phyloP scores from a whole-genome alignment of 1,140 invertebrate species.

The Drosophila nebulosa region DNA sequence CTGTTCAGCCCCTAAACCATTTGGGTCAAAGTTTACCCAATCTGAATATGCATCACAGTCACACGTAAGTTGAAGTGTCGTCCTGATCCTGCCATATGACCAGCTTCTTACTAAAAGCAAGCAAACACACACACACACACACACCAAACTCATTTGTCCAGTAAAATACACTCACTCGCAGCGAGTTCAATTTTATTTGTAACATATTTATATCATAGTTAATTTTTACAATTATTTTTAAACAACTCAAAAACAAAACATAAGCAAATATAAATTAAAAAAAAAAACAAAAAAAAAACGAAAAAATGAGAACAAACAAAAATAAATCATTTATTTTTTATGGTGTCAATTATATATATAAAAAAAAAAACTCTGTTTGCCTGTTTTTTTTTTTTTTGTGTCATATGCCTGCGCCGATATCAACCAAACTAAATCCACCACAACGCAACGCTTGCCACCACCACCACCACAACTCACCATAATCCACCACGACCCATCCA shows the following conservation, averaged over 20 bases:
- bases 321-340: constrained; percentile 3
- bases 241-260: background rate
- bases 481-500: background rate
- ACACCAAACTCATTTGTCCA: background rate
- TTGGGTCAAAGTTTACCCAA: constrained; percentile 89
- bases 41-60: constrained; percentile 81
- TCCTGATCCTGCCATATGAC: constrained; percentile 39
- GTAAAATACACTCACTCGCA: background rate
- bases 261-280: background rate
- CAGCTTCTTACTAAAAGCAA: constrained; percentile 55
- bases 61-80: constrained; percentile 70
- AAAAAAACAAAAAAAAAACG: background rate
- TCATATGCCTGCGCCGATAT: constrained; percentile 6
- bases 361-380: background rate
- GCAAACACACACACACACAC: constrained; percentile 13
- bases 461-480: background rate
- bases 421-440: constrained; percentile 4
- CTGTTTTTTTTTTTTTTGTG: background rate
- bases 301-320: background rate
- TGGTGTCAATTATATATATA: background rate
- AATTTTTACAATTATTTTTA: background rate
- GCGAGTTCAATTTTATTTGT: constrained; percentile 3
- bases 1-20: constrained; percentile 86
- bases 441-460: constrained; percentile 7
- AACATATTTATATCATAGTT: background rate